phyloP scores from a whole-genome alignment of 2,113 vertebrate species.

The Pithys albifrons region DNA sequence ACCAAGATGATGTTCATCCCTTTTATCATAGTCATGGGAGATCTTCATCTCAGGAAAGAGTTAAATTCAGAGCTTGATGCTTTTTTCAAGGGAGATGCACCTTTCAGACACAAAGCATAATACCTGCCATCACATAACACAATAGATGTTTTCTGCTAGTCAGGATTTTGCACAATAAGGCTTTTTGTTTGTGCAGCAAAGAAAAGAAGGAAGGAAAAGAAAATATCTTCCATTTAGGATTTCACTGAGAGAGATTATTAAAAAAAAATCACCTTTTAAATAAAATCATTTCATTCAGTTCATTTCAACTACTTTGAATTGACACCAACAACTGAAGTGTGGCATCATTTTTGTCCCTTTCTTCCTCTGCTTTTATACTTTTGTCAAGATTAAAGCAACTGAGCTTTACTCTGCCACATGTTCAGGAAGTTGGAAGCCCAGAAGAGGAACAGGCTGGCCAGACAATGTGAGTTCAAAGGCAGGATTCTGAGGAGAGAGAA shows the following conservation, averaged over 20 bases:
- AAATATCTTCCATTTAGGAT: not conserved
- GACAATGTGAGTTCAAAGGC: not conserved
- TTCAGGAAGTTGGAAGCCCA: not conserved
- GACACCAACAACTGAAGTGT: not conserved
- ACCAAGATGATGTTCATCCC: not conserved
- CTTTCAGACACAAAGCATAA: not conserved
- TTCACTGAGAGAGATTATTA: not conserved
- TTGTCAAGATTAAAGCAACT: conserved; percentile 12
- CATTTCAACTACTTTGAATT: not conserved
- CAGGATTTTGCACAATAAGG: not conserved
- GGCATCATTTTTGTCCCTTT: not conserved
- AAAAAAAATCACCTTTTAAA: not conserved
- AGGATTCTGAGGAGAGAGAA: not conserved
- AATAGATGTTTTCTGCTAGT: not conserved
- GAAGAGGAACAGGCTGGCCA: not conserved
- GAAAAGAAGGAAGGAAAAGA: not conserved
- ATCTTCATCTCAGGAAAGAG: not conserved
- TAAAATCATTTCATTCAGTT: not conserved
- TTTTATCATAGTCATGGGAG: not conserved
- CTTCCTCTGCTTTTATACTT: not conserved
- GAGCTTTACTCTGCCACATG: not conserved
- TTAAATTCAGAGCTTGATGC: not conserved
- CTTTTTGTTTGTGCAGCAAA: not conserved
- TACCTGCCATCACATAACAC: not conserved
- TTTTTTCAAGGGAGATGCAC: not conserved